These are phyloP conservation scores for Stegastes partitus DNA, from an alignment of 2,113 vertebrate genomes.

Conservation along the genomic window DNA sequence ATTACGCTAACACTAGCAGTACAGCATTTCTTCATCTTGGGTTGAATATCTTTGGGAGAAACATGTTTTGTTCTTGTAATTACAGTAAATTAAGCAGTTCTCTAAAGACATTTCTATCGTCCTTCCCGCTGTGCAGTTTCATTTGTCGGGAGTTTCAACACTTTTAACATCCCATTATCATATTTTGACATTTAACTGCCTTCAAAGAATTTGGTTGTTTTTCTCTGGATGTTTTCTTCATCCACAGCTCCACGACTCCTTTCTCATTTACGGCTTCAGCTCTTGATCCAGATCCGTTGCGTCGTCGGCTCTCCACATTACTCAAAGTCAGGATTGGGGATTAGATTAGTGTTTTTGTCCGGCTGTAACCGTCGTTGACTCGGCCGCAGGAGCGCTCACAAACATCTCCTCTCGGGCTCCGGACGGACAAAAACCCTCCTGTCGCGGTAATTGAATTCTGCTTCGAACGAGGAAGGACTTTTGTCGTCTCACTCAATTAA, in stretches of 20 bases:
- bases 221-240: neutral
- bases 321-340: constrained; percentile 56
- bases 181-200: too few relatives aligned
- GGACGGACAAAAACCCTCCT: constrained; percentile 41
- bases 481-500: constrained; percentile 73
- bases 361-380: constrained; percentile 30
- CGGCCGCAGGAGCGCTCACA: constrained; percentile 2
- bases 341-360: constrained; percentile 69
- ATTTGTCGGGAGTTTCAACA: too few relatives aligned
- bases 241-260: neutral
- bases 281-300: constrained; percentile 23
- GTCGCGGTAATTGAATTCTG: constrained; percentile 72
- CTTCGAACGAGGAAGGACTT: constrained; percentile 61
- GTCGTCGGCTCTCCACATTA: constrained; percentile 38
- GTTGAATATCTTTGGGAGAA: too few relatives aligned
- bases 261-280: constrained; percentile 21
- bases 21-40: too few relatives aligned
- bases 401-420: neutral
- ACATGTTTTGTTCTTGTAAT: too few relatives aligned
- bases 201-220: too few relatives aligned
- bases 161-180: too few relatives aligned
- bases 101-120: too few relatives aligned
- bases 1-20: too few relatives aligned
- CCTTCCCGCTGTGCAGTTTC: too few relatives aligned
- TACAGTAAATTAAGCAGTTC: too few relatives aligned